Base-by-base conservation (phyloP, 2,797 vertebrate genomes). In the Gadopsis marmoratus region DNA sequence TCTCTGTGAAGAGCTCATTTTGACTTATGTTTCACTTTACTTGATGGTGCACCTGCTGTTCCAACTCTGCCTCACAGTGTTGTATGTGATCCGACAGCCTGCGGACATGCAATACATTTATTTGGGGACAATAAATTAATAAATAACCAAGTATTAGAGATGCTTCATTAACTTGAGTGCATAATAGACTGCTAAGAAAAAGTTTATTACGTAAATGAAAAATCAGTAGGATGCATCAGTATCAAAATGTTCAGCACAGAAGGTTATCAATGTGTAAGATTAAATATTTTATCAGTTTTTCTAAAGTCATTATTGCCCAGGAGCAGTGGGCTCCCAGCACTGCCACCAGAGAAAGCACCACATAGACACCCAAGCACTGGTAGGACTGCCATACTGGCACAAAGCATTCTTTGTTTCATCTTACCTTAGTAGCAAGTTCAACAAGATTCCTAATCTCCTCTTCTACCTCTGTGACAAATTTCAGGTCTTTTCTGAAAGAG, bases 381-480 rank as follows among this genome's bases (percentile, higher is more conserved):
- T 14, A 2, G 7, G 5, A 43, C 17, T 47, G 26, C 23, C 59
- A 55, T 19, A 7, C 33, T 43, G 54, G 7, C n/a, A 35, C 67
- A 19, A 10, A 3, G 23, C 14, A 29, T 29, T 51, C 16, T 21
- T 35, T 26, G 14, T 10, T 17, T 43, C 4, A 13, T 59, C 88
- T 88, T 91, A 99, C 98, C 97, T 99, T 99, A 92, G 96, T 97
- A 59, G 96, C 96, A 26, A 97, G 95, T 86, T 99, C 97, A 78
- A 99, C 96, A 10, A 99, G 95, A 76, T 94, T 95, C 94, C 92
- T 97, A 88, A 99, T 97, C 93, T 98, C 97, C 82, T 97, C 97
- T 87, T 99, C 98, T n/a, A 99, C 89, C n/a, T 98, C 98, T 68
- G 95, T 95, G 84, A 99, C 95, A 92, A 99, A 99, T 81, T 97